These are phyloP conservation scores for Tarsius wallacei DNA, from an alignment of 2,797 vertebrate genomes.

Conservation along the genomic window DNA sequence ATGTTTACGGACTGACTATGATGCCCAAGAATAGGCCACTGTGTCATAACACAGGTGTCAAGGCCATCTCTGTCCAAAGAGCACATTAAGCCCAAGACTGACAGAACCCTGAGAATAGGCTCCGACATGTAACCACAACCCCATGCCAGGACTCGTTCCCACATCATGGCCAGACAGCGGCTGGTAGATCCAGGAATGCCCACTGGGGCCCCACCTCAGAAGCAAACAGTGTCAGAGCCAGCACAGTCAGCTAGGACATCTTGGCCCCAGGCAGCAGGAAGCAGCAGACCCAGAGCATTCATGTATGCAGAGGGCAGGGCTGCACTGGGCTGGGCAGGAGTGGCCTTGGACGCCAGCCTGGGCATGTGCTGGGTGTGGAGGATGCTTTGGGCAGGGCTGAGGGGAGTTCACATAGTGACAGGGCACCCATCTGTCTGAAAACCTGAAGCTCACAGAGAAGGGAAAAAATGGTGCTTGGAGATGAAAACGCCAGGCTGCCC, in stretches of 20 bases:
- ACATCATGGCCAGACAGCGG: background rate
- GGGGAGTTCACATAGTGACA: background rate
- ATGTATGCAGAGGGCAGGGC: fast-evolving
- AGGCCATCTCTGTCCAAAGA: background rate
- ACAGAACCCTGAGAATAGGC: background rate
- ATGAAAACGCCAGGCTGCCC: background rate
- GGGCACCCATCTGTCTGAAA: background rate
- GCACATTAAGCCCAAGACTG: background rate
- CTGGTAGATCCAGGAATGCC: background rate
- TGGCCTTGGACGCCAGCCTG: background rate
- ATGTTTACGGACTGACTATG: background rate
- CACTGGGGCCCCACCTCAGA: background rate
- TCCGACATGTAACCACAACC: background rate
- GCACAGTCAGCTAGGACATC: background rate
- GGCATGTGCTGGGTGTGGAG: background rate
- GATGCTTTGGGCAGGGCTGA: background rate
- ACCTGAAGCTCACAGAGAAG: conserved; percentile 2
- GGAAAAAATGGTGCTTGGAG: background rate
- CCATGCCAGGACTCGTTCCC: background rate
- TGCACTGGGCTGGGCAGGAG: background rate
- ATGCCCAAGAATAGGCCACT: background rate
- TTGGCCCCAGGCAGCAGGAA: background rate
- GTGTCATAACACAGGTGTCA: background rate
- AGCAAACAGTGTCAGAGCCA: background rate
- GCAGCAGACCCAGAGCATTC: background rate